Evolutionary conservation across 1,140 invertebrate species (phyloP), one percentile per base, ranked within the genome.

Genomic region (Tenebrio molitor): DNA sequence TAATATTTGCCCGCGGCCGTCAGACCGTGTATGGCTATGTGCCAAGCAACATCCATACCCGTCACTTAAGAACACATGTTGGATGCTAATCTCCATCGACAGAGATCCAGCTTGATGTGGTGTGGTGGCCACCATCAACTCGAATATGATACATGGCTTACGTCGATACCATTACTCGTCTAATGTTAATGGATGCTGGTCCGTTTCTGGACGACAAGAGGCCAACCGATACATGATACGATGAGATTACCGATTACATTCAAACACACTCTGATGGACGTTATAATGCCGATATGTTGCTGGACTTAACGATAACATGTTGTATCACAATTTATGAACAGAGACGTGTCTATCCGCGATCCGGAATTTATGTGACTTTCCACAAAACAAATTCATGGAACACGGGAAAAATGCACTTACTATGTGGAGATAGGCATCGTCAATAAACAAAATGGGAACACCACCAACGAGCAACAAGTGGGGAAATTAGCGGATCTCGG

Each of bases 231-330:
- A 73, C 50, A 69, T 21, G 71, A 73, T 73, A 41, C 58, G 71
- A 73, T 73, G 53, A 63, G 71, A 73, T 73, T 63, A 29, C 21
- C 71, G 65, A 73, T 73, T 73, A 63, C 71, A 73, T 73, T 73
- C 50, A 73, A 73, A 73, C 53, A 65, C 71, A 73, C 50, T 25
- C 39, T 73, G 71, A 73, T 73, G 71, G 71, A 73, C 71, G 65
- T 73, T 73, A 69, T 73, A 73, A 73, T 73, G 71, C 50, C 66
- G 71, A 73, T 73, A 73, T 63, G 65, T 73, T 69, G 71, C 63
- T 72, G 71, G 42, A 72, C 63, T 72, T 66, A 50, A 64, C 58
- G 71, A 72, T 72, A 72, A 72, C 44, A 65, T 19, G 46, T 15
- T 33, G 29, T 10, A 72, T 72, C 63, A 64, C 44, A 64, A 72